These are phyloP conservation scores for Papilio dardanus DNA, from an alignment of 1,140 invertebrate genomes.

Conservation along the genomic window DNA sequence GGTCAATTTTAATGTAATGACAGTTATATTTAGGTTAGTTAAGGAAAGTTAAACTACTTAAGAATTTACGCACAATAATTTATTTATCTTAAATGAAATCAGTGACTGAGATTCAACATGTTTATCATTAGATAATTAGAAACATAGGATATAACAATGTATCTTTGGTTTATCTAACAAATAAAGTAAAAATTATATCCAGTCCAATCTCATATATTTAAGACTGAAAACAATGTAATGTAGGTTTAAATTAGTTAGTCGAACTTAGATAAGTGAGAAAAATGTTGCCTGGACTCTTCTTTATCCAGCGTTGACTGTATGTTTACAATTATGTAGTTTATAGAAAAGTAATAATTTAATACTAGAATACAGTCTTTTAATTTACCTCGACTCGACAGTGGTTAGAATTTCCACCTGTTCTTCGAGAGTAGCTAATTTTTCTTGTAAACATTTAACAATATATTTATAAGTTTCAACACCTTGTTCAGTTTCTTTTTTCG, in stretches of 20 bases:
- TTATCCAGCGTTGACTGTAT: no score
- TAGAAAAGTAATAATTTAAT: conserved; percentile 36
- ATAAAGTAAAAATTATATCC: background rate
- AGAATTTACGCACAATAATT: background rate
- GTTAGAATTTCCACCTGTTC: conserved; percentile 77
- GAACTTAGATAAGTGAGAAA: no score
- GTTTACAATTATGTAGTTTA: background rate
- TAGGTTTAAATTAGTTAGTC: no score
- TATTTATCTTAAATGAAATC: background rate
- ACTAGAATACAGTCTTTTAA: background rate
- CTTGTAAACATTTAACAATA: conserved; percentile 73
- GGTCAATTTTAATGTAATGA: background rate
- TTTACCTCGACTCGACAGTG: conserved; percentile 68
- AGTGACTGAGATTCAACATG: background rate
- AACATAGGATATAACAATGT: background rate
- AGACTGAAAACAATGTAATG: conserved; percentile 6
- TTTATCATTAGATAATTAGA: background rate
- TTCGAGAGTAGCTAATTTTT: conserved; percentile 74
- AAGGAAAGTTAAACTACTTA: background rate
- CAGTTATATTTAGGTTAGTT: background rate
- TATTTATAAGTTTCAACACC: conserved; percentile 67
- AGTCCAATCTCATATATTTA: background rate
- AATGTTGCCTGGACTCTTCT: no score
- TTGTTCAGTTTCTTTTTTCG: conserved; percentile 60
- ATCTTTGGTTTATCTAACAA: background rate